Conservation (phyloP, 2,888 invertebrate species). For the Cryptocephalus moraei region DNA sequence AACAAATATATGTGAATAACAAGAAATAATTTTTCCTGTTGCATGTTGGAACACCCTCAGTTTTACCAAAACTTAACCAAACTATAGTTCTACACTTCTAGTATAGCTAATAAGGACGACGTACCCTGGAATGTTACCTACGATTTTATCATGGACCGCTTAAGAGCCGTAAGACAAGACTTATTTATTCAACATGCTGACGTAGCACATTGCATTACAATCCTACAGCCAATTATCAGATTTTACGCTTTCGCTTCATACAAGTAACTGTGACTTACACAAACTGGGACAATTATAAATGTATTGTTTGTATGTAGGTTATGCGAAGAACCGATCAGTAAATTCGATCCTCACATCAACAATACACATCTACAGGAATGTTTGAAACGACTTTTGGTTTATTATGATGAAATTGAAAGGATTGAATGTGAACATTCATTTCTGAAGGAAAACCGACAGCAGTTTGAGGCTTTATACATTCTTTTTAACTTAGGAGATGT, state of each 20-base stretch:
- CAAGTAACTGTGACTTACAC: conserved; percentile 40
- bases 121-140: conserved; percentile 49
- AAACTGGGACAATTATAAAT: not conserved
- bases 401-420: conserved; percentile 43
- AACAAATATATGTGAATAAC: no score
- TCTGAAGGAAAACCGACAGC: conserved; percentile 33
- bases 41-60: no score
- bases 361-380: conserved; percentile 61
- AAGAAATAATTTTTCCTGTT: no score
- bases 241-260: conserved; percentile 65
- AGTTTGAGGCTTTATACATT: conserved; percentile 59
- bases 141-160: conserved; percentile 66
- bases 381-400: conserved; percentile 51
- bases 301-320: conserved; percentile 23
- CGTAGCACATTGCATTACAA: conserved; percentile 41
- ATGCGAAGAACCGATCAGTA: conserved; percentile 43
- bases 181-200: conserved; percentile 61
- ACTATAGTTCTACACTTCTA: conserved; percentile 22
- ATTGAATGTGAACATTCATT: conserved; percentile 12
- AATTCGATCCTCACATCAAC: conserved; percentile 62
- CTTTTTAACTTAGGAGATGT: conserved; percentile 54
- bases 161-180: conserved; percentile 69
- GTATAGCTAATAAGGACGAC: conserved; percentile 34
- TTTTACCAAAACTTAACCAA: no score
- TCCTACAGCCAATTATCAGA: conserved; percentile 65